Percentiles rank a stretch among this genome's conserved stretches.
phyloP scores from a whole-genome alignment of 2,113 vertebrate genomes.

The Dryoscopus gambensis region DNA sequence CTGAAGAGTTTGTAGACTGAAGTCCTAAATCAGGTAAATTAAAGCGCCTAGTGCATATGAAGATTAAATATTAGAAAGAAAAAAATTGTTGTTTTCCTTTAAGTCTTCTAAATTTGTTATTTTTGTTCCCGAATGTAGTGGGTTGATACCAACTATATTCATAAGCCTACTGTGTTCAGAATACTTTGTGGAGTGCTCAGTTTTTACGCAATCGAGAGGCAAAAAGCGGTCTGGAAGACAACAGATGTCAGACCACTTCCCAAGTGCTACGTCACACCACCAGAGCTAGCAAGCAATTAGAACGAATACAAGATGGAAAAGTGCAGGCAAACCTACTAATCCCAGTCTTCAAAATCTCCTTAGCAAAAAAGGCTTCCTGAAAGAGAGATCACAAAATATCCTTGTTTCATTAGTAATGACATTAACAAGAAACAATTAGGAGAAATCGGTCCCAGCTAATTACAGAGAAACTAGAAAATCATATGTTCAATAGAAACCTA shows the following conservation, averaged over 20 bases:
- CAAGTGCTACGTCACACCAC: accelerated
- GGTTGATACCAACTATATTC: not conserved
- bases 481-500: not conserved
- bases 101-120: not conserved
- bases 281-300: not conserved
- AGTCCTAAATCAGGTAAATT: not conserved
- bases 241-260: not conserved
- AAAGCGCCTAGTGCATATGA: not conserved
- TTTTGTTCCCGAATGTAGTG: not conserved
- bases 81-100: not conserved
- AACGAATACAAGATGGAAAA: not conserved
- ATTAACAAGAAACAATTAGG: not conserved
- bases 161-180: not conserved
- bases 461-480: not conserved
- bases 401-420: not conserved
- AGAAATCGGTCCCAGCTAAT: not conserved
- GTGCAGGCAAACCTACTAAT: not conserved
- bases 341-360: not conserved
- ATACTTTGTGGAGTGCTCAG: not conserved
- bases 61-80: not conserved
- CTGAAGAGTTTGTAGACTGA: not conserved
- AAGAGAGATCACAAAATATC: not conserved
- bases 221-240: not conserved
- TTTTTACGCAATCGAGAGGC: not conserved
- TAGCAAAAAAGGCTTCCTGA: not conserved